Evolutionary conservation across 2,888 invertebrate species (phyloP).

Genomic region (Chalcosyrphus nemorum): DNA sequence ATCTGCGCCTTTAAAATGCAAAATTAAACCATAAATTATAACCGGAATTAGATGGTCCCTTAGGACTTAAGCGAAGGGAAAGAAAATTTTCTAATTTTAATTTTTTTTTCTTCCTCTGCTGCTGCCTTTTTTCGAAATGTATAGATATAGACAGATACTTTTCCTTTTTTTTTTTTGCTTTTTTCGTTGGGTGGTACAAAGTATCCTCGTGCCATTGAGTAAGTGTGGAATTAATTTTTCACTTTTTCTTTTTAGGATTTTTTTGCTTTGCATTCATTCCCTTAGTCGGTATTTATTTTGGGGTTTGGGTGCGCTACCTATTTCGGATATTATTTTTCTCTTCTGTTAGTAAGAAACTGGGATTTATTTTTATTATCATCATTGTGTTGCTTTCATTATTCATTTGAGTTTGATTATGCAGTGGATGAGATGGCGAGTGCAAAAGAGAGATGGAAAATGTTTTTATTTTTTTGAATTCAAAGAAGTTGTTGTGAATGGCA

Average conservation of each 20-base stretch:
- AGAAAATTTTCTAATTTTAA: constrained; percentile 30
- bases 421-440: not conserved
- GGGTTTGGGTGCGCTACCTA: not conserved
- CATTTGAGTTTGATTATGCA: constrained; percentile 12
- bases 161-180: no score
- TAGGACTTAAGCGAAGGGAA: constrained; percentile 38
- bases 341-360: not conserved
- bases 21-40: constrained; percentile 70
- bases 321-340: not conserved
- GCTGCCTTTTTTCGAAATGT: not conserved
- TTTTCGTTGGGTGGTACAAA: no score
- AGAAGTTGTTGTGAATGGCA: no score
- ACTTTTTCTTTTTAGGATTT: not conserved
- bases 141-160: not conserved
- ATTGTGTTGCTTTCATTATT: constrained; percentile 6
- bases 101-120: not conserved
- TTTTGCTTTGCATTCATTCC: no score
- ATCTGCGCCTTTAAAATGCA: constrained; percentile 58
- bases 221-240: constrained; percentile 10
- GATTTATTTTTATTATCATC: constrained; percentile 18
- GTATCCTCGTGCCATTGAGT: not conserved
- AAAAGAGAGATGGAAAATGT: no score
- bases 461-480: no score
- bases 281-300: not conserved
- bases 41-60: constrained; percentile 61